Conservation (phyloP, 2,797 vertebrate genomes). For the Labeo calbasu region DNA sequence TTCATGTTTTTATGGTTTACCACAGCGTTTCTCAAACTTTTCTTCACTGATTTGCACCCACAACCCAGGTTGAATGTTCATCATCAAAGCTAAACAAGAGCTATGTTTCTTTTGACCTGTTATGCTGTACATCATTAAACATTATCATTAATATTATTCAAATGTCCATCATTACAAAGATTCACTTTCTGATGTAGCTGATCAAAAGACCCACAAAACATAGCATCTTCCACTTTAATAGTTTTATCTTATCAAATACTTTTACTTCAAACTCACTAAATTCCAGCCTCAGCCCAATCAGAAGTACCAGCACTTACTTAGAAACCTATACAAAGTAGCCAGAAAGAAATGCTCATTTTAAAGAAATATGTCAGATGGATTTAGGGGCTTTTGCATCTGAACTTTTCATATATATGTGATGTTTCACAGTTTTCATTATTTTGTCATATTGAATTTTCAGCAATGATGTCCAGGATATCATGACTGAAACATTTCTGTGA, state of each 20-base stretch:
- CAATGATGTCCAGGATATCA: constrained; percentile 72
- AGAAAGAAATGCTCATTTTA: too few species aligned
- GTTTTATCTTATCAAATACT: neutral
- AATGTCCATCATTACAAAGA: neutral
- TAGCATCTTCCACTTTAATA: neutral
- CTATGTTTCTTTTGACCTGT: neutral
- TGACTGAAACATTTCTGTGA: constrained; percentile 77
- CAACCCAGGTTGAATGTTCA: neutral
- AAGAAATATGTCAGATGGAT: too few species aligned
- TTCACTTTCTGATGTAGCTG: neutral
- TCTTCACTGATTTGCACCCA: neutral
- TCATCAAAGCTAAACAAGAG: neutral
- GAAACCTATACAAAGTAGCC: too few species aligned
- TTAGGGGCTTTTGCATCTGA: too few species aligned
- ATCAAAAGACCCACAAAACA: too few species aligned
- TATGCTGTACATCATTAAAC: neutral
- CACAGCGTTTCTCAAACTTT: neutral
- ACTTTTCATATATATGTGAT: neutral
- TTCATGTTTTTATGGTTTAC: neutral
- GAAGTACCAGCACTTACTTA: too few species aligned
- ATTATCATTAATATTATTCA: neutral
- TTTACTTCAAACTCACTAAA: too few species aligned
- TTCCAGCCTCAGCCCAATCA: too few species aligned
- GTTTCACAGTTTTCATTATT: constrained; percentile 74
- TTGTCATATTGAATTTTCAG: constrained; percentile 79